Evolutionary conservation across 2,888 invertebrate genomes (phyloP).

Genomic region (Athalia rosae): DNA sequence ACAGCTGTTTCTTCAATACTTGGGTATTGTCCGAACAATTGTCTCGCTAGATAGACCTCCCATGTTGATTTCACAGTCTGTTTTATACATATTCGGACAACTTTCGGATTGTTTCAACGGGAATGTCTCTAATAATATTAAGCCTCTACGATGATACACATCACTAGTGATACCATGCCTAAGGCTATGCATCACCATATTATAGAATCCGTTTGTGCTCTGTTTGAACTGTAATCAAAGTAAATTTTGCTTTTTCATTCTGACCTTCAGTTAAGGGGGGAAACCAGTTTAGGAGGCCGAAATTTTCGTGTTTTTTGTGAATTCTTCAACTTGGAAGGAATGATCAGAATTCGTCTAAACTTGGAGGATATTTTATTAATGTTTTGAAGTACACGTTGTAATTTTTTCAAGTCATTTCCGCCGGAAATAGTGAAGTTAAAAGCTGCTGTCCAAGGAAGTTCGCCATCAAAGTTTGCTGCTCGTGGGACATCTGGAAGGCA

Average conservation of each 20-base stretch:
- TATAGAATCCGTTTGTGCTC: background rate
- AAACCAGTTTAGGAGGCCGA: too few relatives aligned
- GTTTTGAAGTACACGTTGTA: slow-evolving; percentile 3
- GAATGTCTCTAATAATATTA: background rate
- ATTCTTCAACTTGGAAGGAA: too few relatives aligned
- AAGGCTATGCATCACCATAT: background rate
- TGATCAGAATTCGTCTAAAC: too few relatives aligned
- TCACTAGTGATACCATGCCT: background rate
- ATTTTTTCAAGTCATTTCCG: slow-evolving; percentile 5
- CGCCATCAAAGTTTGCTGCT: background rate
- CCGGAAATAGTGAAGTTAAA: background rate
- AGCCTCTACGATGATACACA: background rate
- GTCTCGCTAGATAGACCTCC: slow-evolving; percentile 4
- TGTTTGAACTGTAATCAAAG: background rate
- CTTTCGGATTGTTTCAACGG: background rate
- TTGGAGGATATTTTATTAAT: slow-evolving; percentile 8
- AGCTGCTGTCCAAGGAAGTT: background rate
- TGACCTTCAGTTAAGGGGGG: background rate
- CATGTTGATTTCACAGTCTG: background rate
- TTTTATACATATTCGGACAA: slow-evolving; percentile 1
- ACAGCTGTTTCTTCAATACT: slow-evolving; percentile 10
- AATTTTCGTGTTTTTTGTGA: too few relatives aligned
- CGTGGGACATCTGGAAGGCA: background rate
- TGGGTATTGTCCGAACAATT: background rate
- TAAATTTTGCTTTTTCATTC: background rate